Evolutionary conservation across 2,888 invertebrate genomes (phyloP), one percentile per base, ranked within the genome.

Genomic region (Metellina segmentata): DNA sequence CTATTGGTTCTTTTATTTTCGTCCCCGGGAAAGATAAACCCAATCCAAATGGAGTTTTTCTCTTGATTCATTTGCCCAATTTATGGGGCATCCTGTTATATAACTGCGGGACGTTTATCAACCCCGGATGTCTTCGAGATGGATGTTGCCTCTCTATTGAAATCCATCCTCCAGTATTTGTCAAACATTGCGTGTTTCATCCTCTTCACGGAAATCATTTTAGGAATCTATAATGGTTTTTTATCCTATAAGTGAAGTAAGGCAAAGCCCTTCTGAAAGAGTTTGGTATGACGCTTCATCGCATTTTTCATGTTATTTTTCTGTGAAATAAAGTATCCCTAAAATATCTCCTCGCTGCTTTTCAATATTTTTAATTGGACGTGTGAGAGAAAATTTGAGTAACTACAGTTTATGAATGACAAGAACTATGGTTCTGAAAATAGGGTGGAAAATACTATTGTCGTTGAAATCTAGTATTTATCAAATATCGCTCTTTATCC

Each of bases 131-230:
- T 83, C 34, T 34, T 51, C 53, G 53, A 72, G 82, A 83, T 83
- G 71, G 72, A 83, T 83, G 51, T 48, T 19, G 16, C 34, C 1
- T 72, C 71, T 71, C 81, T 71, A 49, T 34, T 34, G 34, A 34
- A 34, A 61, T 85, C 74, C 8, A 34, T 34, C 34, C 4, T 4
- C 34, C 34, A 61, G 85, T 85, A 53, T 85, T 85, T 85, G 85
- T 74, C 75, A 85, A 85, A 85, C 48, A 85, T 75, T 53, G 51
- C 74, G 52, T n/a, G n/a, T 34, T 75, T 52, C 19, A 52, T 75
- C 74, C 53, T 85, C 61, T 74, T 13, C 19, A 75, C 20, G 74
- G 74, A 85, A 85, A 61, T 75, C 13, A 74, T 34, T 61, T 85
- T 48, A 49, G 34, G 19, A 20, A 72, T n/a, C 11, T n/a, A 72